Evolutionary conservation across 2,797 vertebrate species (phyloP).

Genomic region (Podargus strigoides): DNA sequence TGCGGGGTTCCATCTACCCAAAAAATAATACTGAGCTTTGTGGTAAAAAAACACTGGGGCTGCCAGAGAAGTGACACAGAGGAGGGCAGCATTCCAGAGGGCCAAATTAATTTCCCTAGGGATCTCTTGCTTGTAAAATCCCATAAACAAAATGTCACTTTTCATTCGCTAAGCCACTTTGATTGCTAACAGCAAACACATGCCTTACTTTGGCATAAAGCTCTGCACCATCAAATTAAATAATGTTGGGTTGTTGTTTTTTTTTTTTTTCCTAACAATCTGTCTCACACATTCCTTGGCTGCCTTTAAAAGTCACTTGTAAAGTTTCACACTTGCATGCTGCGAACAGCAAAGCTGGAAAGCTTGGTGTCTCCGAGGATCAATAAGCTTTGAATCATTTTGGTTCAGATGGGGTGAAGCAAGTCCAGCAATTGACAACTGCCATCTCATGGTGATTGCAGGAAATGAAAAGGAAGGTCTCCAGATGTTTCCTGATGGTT

Average conservation of each 20-base stretch:
- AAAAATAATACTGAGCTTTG: background rate
- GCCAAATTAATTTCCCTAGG: constrained; percentile 61
- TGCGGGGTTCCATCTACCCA: background rate
- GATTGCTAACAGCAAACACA: constrained; percentile 58
- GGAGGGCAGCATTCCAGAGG: constrained; percentile 37
- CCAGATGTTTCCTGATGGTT: background rate
- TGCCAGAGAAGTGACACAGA: background rate
- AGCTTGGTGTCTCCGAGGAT: background rate
- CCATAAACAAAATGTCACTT: constrained; percentile 62
- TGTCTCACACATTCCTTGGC: constrained; percentile 61
- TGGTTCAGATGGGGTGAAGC: constrained; percentile 6
- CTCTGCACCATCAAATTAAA: constrained; percentile 58
- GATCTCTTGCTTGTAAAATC: constrained; percentile 28
- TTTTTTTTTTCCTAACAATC: background rate
- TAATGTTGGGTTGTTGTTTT: constrained; percentile 30
- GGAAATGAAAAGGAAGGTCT: background rate
- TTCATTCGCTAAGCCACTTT: constrained; percentile 53
- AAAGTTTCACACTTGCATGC: constrained; percentile 56
- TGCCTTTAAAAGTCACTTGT: constrained; percentile 61
- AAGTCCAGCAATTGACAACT: constrained; percentile 34
- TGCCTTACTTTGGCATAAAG: constrained; percentile 46
- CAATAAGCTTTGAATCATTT: background rate
- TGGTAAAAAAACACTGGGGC: background rate
- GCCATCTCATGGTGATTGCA: constrained; percentile 17
- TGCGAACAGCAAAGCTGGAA: background rate